A percentile compares a stretch with the other conserved stretches of the same genome.
Conservation (phyloP, 1,140 invertebrate species). For the Drosophila quadrilineata region DNA sequence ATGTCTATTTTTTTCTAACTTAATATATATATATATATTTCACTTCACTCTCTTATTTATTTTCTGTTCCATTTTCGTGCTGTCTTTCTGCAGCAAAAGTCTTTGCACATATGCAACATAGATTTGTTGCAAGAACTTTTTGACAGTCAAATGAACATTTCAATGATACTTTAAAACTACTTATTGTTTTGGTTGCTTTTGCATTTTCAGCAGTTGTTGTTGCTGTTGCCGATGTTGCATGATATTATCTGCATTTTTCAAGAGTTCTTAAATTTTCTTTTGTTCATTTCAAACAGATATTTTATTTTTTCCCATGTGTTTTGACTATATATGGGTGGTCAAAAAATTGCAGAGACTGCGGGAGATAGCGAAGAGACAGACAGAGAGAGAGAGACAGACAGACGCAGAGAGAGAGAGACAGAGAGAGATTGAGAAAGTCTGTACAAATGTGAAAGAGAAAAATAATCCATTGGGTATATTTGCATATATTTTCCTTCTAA, state of each 20-base stretch:
- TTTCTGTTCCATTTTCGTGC: neutral
- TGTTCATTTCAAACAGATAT: too few relatives aligned
- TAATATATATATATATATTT: too few relatives aligned
- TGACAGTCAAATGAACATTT: conserved; percentile 46
- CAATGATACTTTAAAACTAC: conserved; percentile 50
- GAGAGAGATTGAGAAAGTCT: too few relatives aligned
- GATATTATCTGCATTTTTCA: conserved; percentile 66
- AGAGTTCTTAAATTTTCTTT: conserved; percentile 39
- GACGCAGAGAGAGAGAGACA: too few relatives aligned
- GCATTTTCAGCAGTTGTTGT: neutral
- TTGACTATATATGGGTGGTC: neutral
- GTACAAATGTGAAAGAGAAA: too few relatives aligned
- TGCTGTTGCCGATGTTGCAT: conserved; percentile 1
- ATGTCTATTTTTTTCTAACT: neutral
- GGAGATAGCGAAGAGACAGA: too few relatives aligned
- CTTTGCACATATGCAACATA: conserved; percentile 31
- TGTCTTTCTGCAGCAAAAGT: conserved; percentile 9
- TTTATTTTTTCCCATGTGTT: neutral
- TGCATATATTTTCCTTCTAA: too few relatives aligned
- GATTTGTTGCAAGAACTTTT: conserved; percentile 61
- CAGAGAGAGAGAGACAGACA: too few relatives aligned
- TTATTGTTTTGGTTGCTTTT: too few relatives aligned
- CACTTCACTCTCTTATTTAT: neutral
- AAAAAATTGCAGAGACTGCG: too few relatives aligned
- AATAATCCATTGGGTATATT: too few relatives aligned